Evolutionary conservation across 1,140 invertebrate genomes (phyloP), one percentile per base, ranked within the genome.

Genomic region (Diorhabda carinulata): DNA sequence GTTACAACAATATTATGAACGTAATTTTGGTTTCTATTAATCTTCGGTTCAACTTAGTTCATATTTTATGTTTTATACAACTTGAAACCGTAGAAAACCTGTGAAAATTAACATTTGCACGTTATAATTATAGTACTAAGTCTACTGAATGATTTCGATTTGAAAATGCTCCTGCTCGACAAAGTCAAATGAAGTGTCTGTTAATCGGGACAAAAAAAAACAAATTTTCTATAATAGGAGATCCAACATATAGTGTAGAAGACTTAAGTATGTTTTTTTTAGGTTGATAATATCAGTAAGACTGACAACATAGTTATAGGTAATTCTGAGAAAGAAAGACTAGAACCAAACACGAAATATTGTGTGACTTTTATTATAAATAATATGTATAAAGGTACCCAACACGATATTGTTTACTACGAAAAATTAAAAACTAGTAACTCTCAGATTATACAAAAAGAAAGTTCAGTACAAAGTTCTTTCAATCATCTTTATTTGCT

Each of bases 311-410:
- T 77, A 61, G 69, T 67, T 42, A 72, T 70, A 43, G 72, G 71
- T 3, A 67, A 52, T n/a, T 65, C 70, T 41, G 70, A 71, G 7
- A 67, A 68, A 43, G 41, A 61, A 3, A 66, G 64, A 42, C 59
- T 76, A 25, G 64, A 73, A 61, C 73, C 76, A 2, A 57, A 73
- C 9, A 75, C 73, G 2, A 72, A 73, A 58, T 78, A 78, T 60
- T 78, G 76, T 58, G 59, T 78, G 44, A 78, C 72, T 43, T 78
- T 78, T 57, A 72, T 76, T 10, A 72, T 78, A n/a, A 70, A 67
- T 2, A 78, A 76, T 57, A 66, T 70, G 5, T 75, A 78, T 63
- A 61, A 65, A 45, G 72, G 72, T 41, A 52, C 67, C 10, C 68
- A 75, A 69, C 75, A 76, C 47, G 67, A 74, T 40, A 72, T 76